These are phyloP conservation scores for Lasioglossum leucozonium DNA, from an alignment of 2,888 invertebrate species.

Conservation along the genomic window DNA sequence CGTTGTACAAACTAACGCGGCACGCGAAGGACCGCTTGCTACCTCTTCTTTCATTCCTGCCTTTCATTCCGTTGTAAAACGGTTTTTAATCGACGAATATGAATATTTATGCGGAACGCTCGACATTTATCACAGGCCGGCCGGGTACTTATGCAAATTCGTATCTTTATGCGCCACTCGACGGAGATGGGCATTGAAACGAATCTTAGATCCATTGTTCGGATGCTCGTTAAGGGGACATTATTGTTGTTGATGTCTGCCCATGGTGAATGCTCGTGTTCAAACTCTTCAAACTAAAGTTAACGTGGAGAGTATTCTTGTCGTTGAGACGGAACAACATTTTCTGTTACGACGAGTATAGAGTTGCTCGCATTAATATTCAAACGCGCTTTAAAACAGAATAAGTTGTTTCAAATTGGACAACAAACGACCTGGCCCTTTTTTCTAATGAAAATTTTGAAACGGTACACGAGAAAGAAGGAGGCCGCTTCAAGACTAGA, in stretches of 20 bases:
- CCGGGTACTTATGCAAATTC: slow-evolving; percentile 3
- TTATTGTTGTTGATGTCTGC: not conserved
- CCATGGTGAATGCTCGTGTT: not conserved
- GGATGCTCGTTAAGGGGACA: not conserved
- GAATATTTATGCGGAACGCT: not conserved
- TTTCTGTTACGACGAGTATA: not conserved
- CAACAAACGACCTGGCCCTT: not conserved
- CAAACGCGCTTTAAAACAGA: not conserved
- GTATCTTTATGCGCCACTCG: not conserved
- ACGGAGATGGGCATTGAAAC: not conserved
- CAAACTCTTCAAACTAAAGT: too few relatives aligned
- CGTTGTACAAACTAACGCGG: slow-evolving; percentile 2
- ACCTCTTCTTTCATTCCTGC: not conserved
- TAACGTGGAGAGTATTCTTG: not conserved
- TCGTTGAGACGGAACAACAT: not conserved
- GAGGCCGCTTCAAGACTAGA: too few relatives aligned
- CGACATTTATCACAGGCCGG: not conserved
- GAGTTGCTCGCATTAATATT: not conserved
- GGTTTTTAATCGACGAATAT: slow-evolving; percentile 6
- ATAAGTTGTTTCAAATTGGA: not conserved
- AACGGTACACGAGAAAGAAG: too few relatives aligned
- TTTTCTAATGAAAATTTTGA: not conserved
- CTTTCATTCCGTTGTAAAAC: not conserved
- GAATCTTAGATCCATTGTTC: not conserved
- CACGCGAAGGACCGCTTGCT: not conserved